Conservation (phyloP, 2,888 invertebrate genomes). For the Nudaria mundana region DNA sequence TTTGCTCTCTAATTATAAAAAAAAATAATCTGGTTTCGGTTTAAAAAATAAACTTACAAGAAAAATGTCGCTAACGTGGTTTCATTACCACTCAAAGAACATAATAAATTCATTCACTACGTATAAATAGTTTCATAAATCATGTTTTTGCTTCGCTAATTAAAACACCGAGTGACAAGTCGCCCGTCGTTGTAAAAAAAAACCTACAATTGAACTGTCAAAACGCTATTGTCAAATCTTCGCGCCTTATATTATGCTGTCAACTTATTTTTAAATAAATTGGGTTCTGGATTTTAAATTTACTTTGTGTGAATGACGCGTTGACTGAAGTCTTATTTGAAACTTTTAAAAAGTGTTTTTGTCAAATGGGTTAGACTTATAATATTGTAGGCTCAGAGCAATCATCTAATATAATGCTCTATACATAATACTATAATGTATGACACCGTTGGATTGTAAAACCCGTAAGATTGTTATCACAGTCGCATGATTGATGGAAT, state of each 20-base stretch:
- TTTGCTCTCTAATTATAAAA: too few relatives aligned
- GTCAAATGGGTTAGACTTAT: too few relatives aligned
- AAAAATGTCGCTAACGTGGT: too few relatives aligned
- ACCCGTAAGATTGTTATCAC: too few relatives aligned
- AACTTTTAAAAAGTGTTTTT: not conserved
- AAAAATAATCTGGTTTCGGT: too few relatives aligned
- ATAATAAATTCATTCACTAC: slow-evolving; percentile 6
- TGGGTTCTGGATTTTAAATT: slow-evolving; percentile 7
- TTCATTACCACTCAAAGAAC: too few relatives aligned
- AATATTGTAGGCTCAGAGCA: too few relatives aligned
- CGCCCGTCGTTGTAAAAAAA: slow-evolving; percentile 42
- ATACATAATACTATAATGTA: too few relatives aligned
- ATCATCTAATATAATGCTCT: too few relatives aligned
- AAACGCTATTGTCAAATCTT: slow-evolving; percentile 51
- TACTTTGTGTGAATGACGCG: not conserved
- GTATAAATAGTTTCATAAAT: slow-evolving; percentile 23
- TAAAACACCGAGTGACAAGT: slow-evolving; percentile 30
- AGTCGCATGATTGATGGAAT: too few relatives aligned
- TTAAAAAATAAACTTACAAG: too few relatives aligned
- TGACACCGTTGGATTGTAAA: too few relatives aligned
- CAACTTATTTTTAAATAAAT: not conserved
- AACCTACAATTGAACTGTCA: slow-evolving; percentile 56
- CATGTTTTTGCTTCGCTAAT: slow-evolving; percentile 21
- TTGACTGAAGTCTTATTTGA: not conserved
- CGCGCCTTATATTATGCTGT: slow-evolving; percentile 37